These are phyloP conservation scores for Catagonus wagneri DNA, from an alignment of 2,113 vertebrate genomes.

Conservation along the genomic window DNA sequence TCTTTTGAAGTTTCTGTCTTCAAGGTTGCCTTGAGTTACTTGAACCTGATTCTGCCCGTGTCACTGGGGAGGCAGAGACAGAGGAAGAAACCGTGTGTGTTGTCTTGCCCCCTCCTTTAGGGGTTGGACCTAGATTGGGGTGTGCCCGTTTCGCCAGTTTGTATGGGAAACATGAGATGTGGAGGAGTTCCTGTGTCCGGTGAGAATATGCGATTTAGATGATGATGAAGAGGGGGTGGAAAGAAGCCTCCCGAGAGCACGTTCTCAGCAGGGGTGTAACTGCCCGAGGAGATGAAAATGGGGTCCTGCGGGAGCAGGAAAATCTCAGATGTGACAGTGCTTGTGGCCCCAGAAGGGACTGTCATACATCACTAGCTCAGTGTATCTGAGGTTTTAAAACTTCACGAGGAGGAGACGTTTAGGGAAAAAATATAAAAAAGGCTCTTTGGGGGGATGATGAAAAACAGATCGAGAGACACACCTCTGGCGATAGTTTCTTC, in stretches of 20 bases:
- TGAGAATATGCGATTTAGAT: not conserved
- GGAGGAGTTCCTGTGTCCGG: not conserved
- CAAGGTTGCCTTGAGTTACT: not conserved
- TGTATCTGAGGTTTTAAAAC: not conserved
- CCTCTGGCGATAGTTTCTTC: not conserved
- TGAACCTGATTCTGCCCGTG: not conserved
- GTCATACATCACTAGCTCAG: not conserved
- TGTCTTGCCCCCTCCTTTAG: not conserved
- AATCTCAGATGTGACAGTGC: not conserved
- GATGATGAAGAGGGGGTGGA: not conserved
- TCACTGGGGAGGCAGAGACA: not conserved
- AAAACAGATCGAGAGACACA: not conserved
- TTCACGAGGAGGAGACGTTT: not conserved
- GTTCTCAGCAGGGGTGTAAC: not conserved
- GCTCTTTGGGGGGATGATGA: not conserved
- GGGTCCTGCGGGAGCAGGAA: not conserved
- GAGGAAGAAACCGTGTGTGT: not conserved
- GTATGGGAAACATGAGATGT: not conserved
- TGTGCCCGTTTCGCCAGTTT: not conserved
- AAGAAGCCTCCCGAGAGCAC: not conserved
- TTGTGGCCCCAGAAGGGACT: not conserved
- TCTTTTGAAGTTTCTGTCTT: conserved; percentile 1
- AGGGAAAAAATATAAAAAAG: not conserved
- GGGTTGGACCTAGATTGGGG: not conserved
- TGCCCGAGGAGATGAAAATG: not conserved